phyloP scores from a whole-genome alignment of 2,113 vertebrate species.

The Columbina picui region DNA sequence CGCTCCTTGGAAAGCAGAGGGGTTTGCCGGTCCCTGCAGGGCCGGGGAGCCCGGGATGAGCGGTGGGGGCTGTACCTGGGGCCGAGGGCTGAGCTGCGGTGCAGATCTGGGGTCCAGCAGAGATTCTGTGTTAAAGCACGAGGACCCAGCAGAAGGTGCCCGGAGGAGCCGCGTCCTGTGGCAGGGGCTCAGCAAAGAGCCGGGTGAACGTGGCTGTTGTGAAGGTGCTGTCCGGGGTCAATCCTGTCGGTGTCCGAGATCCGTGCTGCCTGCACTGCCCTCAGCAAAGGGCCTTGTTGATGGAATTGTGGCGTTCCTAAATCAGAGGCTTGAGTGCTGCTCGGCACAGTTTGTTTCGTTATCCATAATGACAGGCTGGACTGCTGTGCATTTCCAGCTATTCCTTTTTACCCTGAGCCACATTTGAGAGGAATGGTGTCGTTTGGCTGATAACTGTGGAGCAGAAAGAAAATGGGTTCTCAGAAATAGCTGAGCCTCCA shows the following conservation, averaged over 20 bases:
- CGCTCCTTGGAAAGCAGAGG: background rate
- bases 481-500: slow-evolving; percentile 52
- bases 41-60: background rate
- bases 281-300: background rate
- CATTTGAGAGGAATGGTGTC: slow-evolving; percentile 9
- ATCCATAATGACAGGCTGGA: background rate
- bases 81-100: background rate
- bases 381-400: background rate
- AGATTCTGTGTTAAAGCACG: background rate
- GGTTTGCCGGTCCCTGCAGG: background rate
- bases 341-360: background rate
- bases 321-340: background rate
- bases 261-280: background rate
- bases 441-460: background rate
- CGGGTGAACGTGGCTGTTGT: background rate
- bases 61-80: background rate
- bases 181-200: background rate
- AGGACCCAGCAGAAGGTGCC: background rate
- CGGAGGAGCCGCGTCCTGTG: background rate
- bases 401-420: background rate
- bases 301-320: background rate
- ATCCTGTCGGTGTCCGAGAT: background rate
- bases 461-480: slow-evolving; percentile 24
- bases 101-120: background rate
- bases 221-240: background rate